Base-by-base conservation (phyloP, 2,888 invertebrate species). In the Nowickia ferox region DNA sequence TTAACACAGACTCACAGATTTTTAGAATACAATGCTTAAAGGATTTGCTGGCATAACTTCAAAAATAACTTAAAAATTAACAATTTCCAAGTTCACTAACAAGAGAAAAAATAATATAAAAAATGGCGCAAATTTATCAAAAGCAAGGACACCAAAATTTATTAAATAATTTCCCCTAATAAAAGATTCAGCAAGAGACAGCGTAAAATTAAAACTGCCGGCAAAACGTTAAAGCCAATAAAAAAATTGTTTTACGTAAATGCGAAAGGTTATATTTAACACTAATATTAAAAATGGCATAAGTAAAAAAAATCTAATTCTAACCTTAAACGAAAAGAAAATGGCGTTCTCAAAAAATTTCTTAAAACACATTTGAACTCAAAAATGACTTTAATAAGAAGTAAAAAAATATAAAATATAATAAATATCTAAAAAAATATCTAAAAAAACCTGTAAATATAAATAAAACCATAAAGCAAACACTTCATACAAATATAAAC, bases 51-150 rank as follows among this genome's bases (percentile, higher is more conserved):
- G 30, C 30, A 30, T 30, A 30, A 30, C 30, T 30, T 30, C 3
- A 30, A 30, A 30, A 30, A 30, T 30, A 30, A 4, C 30, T 30
- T 30, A 30, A 30, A 57, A 19, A 75, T 69, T 53, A 48, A 8
- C n/a, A 11, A 3, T 15, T 8, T 51, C 6, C 6, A 51, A 22
- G 6, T 17, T 19, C 30, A 30, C 30, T 30, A 30, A 5, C 30
- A 30, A 30, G 6, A 30, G 1, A 6, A 30, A 30, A 30, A 6
- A 30, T n/a, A 38, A 53, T 13, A 11, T 30, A 30, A 30, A 61
- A 61, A 15, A 61, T 40, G 42, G 6, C 22, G 44, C 15, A 51
- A 75, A 63, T n/a, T 75, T 48, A 40, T 19, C 9, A 19, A 11
- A 71, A 57, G 10, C 46, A 11, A 11, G 15, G 42, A 15, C 15